Evolutionary conservation across 2,888 invertebrate genomes (phyloP).

Genomic region (Taenaris catops): DNA sequence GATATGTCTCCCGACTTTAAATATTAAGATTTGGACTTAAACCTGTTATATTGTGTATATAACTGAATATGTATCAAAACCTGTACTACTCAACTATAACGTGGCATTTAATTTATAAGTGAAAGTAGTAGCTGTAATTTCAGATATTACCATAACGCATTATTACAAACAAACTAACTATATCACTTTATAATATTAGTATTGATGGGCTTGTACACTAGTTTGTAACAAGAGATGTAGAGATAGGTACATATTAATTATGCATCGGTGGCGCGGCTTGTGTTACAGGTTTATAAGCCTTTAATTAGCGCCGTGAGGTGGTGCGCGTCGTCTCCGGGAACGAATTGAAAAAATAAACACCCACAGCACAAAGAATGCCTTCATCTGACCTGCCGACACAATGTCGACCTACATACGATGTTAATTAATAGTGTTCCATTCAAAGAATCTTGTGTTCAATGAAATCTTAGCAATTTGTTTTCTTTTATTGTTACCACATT

Average conservation of each 20-base stretch:
- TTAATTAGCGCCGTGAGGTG: constrained; percentile 46
- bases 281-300: constrained; percentile 47
- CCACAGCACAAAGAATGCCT: constrained; percentile 57
- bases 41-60: too few species aligned
- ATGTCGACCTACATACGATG: constrained; percentile 58
- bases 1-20: too few species aligned
- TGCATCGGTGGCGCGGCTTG: constrained; percentile 34
- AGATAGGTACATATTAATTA: constrained; percentile 33
- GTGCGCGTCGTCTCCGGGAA: constrained; percentile 36
- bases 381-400: constrained; percentile 58
- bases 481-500: too few species aligned
- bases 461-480: constrained; percentile 42
- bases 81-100: too few species aligned
- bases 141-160: too few species aligned
- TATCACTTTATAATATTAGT: too few species aligned
- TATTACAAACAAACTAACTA: too few species aligned
- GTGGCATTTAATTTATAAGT: neutral
- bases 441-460: constrained; percentile 51
- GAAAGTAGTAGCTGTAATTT: neutral
- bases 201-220: too few species aligned
- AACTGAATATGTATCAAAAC: too few species aligned
- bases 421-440: constrained; percentile 60
- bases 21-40: too few species aligned
- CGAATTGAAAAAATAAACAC: constrained; percentile 65
- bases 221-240: constrained; percentile 12